Evolutionary conservation across 2,888 invertebrate species (phyloP).

Genomic region (Pherbina coryleti): DNA sequence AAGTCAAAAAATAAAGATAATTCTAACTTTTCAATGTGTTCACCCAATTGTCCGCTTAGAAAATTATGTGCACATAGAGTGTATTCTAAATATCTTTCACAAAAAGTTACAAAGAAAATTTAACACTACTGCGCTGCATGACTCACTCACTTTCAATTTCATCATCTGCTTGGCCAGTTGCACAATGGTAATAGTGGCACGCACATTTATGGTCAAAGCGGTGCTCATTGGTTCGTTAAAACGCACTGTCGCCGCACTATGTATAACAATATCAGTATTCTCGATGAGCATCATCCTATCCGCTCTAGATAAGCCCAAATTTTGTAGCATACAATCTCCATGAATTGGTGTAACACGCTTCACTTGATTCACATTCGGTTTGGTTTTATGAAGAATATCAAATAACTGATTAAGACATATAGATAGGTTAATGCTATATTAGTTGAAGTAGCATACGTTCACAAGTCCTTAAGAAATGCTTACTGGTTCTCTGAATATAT

Average conservation of each 20-base stretch:
- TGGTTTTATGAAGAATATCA: slow-evolving; percentile 40
- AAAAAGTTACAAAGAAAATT: background rate
- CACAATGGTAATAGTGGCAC: slow-evolving; percentile 76
- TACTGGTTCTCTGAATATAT: slow-evolving; percentile 78
- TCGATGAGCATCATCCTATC: slow-evolving; percentile 61
- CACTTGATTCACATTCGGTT: slow-evolving; percentile 32
- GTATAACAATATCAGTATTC: slow-evolving; percentile 76
- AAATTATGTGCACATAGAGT: too few species aligned
- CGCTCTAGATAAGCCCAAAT: slow-evolving; percentile 64
- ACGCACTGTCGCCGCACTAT: slow-evolving; percentile 90
- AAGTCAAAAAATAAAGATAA: too few species aligned
- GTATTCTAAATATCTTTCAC: too few species aligned
- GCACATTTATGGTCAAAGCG: slow-evolving; percentile 79
- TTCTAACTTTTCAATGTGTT: too few species aligned
- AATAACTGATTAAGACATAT: slow-evolving; percentile 43
- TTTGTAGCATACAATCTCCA: slow-evolving; percentile 66
- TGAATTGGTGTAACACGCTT: slow-evolving; percentile 62
- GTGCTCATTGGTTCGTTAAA: slow-evolving; percentile 80
- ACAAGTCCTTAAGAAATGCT: slow-evolving; percentile 50
- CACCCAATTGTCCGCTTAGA: too few species aligned
- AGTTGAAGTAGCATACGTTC: too few species aligned
- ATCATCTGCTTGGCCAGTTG: slow-evolving; percentile 75
- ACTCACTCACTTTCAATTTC: slow-evolving; percentile 72
- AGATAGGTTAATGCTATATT: too few species aligned
- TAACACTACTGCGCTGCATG: background rate